Evolutionary conservation across 2,113 vertebrate genomes (phyloP).

Genomic region (Myrmecobius fasciatus): DNA sequence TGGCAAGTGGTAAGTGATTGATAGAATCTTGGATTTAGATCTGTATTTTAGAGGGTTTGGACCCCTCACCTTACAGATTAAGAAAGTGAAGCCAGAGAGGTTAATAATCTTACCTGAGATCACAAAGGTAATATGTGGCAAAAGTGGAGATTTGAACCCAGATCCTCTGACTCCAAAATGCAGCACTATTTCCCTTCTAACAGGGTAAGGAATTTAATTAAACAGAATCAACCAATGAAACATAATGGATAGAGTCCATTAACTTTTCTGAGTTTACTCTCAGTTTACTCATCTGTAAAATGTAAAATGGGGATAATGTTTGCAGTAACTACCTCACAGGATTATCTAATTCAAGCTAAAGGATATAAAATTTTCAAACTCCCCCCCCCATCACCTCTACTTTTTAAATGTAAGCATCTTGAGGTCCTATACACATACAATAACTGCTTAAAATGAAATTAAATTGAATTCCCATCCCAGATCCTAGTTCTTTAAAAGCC

Average conservation of each 20-base stretch:
- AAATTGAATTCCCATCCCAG: not conserved
- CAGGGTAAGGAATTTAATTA: not conserved
- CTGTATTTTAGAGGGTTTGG: not conserved
- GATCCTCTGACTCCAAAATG: not conserved
- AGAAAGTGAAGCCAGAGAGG: not conserved
- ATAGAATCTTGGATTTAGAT: not conserved
- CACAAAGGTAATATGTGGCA: not conserved
- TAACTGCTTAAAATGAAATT: not conserved
- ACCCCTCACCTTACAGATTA: not conserved
- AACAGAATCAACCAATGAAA: not conserved
- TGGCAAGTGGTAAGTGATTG: not conserved
- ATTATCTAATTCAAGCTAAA: not conserved
- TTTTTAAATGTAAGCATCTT: not conserved
- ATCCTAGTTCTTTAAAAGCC: not conserved
- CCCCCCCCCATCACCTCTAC: not conserved
- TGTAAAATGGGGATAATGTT: slow-evolving; percentile 31
- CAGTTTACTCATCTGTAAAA: slow-evolving; percentile 32
- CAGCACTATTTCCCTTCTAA: not conserved
- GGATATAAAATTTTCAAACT: not conserved
- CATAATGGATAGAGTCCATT: slow-evolving; percentile 13
- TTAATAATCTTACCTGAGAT: not conserved
- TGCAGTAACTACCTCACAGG: not conserved
- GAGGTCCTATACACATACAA: not conserved
- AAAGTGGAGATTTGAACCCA: not conserved
- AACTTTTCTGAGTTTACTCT: slow-evolving; percentile 12